Percentiles rank a stretch among this genome's conserved stretches.
phyloP scores from a whole-genome alignment of 1,140 invertebrate genomes.

The Zaprionus davidi region DNA sequence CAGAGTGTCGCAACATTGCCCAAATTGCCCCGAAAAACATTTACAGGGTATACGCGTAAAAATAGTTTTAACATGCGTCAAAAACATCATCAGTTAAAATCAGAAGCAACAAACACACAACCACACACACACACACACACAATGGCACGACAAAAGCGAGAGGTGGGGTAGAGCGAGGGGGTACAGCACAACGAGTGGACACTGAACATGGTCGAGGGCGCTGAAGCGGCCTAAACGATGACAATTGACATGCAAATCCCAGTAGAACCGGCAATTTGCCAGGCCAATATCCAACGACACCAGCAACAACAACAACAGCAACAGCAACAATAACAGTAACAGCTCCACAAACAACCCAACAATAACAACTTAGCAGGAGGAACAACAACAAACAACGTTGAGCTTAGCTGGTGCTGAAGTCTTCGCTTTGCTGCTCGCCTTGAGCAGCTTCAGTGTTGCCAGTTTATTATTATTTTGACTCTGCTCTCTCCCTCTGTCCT shows the following conservation, averaged over 20 bases:
- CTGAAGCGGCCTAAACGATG: constrained; percentile 53
- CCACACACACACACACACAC: constrained; percentile 6
- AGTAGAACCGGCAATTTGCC: constrained; percentile 57
- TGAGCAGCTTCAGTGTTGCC: constrained; percentile 5
- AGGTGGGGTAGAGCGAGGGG: neutral
- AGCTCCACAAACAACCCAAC: neutral
- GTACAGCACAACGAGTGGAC: constrained; percentile 21
- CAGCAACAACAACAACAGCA: neutral
- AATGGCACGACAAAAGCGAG: neutral
- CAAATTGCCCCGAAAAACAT: too few relatives aligned
- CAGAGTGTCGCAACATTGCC: too few relatives aligned
- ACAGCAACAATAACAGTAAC: neutral
- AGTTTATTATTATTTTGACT: constrained; percentile 13
- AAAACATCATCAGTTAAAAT: constrained; percentile 47
- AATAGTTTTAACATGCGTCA: constrained; percentile 39
- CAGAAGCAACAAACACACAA: constrained; percentile 1
- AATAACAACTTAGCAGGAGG: neutral
- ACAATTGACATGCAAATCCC: constrained; percentile 76
- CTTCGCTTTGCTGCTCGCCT: constrained; percentile 14
- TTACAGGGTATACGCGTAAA: constrained; percentile 17
- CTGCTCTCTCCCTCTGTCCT: constrained; percentile 25
- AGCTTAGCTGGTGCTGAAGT: neutral
- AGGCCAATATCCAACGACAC: constrained; percentile 49
- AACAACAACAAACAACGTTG: neutral
- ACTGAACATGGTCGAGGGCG: constrained; percentile 8